Evolutionary conservation across 1,140 invertebrate species (phyloP).

Genomic region (Aphelinus atriplicis): DNA sequence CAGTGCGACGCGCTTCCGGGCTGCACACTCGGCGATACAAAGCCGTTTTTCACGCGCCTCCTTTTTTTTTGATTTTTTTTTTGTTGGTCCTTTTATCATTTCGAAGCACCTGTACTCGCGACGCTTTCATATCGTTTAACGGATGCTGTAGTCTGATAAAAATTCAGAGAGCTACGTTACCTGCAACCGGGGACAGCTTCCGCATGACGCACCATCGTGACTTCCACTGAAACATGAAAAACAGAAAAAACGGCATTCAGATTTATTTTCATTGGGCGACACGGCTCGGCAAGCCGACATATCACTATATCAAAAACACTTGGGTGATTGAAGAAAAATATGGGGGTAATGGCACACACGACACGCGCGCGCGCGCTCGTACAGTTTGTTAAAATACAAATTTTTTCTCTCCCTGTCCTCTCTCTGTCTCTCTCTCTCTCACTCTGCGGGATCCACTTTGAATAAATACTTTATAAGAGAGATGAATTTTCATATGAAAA

Average conservation of each 20-base stretch:
- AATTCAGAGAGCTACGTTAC: constrained; percentile 64
- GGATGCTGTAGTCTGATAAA: not conserved
- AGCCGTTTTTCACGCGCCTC: constrained; percentile 12
- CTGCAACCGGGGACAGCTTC: constrained; percentile 84
- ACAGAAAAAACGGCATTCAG: constrained; percentile 30
- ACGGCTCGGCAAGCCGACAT: no score
- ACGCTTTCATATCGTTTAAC: constrained; percentile 4
- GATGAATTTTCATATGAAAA: no score
- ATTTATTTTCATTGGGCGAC: not conserved
- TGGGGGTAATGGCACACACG: no score
- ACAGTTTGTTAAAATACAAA: no score
- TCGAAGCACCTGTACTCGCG: not conserved
- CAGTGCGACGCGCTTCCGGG: not conserved
- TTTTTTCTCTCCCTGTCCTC: no score
- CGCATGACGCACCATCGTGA: constrained; percentile 83
- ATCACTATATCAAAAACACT: no score
- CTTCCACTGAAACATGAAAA: constrained; percentile 78
- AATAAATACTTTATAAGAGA: no score
- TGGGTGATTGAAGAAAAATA: no score
- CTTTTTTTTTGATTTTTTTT: constrained; percentile 1
- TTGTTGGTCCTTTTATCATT: not conserved
- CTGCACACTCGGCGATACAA: not conserved
- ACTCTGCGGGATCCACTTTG: no score
- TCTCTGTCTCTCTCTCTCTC: no score
- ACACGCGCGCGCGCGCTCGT: no score